Conservation (phyloP, 2,113 vertebrate species). For the Calypte anna region DNA sequence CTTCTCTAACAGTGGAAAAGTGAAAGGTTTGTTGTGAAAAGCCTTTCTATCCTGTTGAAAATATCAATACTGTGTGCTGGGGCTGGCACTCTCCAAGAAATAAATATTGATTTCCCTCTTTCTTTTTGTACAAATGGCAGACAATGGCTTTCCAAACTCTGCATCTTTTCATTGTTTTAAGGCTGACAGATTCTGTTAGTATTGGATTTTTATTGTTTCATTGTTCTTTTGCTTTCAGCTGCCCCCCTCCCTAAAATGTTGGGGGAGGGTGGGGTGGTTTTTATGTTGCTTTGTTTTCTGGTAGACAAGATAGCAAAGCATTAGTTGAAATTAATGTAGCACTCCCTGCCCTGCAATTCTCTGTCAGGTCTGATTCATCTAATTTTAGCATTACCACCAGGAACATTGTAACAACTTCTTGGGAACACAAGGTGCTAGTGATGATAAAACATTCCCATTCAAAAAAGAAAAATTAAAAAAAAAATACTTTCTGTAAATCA, state of each 20-base stretch:
- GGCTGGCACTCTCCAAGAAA: constrained; percentile 56
- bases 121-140: constrained; percentile 19
- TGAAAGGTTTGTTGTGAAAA: constrained; percentile 56
- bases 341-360: neutral
- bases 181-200: constrained; percentile 39
- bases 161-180: constrained; percentile 63
- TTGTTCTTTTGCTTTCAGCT: neutral
- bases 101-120: constrained; percentile 73
- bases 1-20: constrained; percentile 20
- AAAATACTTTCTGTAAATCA: neutral
- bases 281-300: neutral
- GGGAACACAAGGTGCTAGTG: neutral
- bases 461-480: neutral
- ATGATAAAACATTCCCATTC: neutral
- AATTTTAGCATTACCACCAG: constrained; percentile 34
- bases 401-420: constrained; percentile 3
- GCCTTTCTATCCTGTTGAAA: constrained; percentile 57
- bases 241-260: neutral
- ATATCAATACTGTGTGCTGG: constrained; percentile 63
- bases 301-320: neutral
- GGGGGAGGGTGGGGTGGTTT: neutral
- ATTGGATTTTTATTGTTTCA: constrained; percentile 55
- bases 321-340: constrained; percentile 30
- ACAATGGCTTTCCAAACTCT: constrained; percentile 31
- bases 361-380: constrained; percentile 8